phyloP scores from a whole-genome alignment of 2,797 vertebrate species.

The Tenualosa ilisha region DNA sequence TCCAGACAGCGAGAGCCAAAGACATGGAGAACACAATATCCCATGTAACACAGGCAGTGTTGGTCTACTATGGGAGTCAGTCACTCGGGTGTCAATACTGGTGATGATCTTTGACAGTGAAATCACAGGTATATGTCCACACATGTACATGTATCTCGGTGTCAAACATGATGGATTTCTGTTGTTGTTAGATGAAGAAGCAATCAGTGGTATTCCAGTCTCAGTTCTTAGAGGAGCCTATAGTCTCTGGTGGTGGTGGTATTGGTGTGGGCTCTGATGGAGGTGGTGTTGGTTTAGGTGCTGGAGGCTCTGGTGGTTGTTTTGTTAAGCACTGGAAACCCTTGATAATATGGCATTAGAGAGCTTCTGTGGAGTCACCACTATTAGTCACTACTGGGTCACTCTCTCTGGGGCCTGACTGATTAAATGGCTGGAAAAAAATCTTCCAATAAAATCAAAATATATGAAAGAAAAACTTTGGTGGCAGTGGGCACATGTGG shows the following conservation, averaged over 20 bases:
- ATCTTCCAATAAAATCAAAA: conserved; percentile 12
- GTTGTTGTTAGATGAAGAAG: not conserved
- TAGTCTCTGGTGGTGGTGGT: not conserved
- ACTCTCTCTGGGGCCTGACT: not conserved
- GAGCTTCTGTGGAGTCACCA: not conserved
- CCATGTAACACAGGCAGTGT: not conserved
- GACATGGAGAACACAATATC: not conserved
- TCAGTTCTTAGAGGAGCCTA: not conserved
- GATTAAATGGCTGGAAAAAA: not conserved
- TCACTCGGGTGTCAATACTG: not conserved
- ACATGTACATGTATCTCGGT: not conserved
- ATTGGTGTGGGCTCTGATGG: not conserved
- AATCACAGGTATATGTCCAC: no score
- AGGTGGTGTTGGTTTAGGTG: not conserved
- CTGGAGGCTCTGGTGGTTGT: not conserved
- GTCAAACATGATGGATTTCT: not conserved
- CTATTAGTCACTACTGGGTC: not conserved
- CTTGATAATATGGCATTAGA: not conserved
- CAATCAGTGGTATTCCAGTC: not conserved
- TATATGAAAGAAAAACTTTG: not conserved
- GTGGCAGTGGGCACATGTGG: no score
- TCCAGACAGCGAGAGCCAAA: not conserved
- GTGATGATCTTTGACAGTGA: not conserved
- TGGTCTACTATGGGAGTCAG: not conserved
- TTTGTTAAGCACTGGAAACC: not conserved